These are phyloP conservation scores for Gerris buenoi DNA, from an alignment of 1,140 invertebrate genomes.

Conservation along the genomic window DNA sequence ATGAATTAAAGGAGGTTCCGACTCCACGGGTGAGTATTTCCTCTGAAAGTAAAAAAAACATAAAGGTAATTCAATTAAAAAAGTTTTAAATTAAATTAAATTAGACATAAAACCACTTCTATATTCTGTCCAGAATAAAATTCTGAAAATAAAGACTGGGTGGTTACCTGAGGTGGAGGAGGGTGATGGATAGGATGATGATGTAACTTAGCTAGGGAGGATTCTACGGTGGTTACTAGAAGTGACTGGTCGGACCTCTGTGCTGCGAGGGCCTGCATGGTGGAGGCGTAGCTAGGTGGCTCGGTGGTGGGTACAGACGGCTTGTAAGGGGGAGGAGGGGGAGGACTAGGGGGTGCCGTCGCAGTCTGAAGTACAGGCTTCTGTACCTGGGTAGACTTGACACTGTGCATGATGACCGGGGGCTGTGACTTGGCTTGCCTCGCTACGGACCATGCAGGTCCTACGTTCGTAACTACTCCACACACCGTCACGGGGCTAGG, in stretches of 20 bases:
- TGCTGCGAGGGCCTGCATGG: constrained; percentile 61
- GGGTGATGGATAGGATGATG: constrained; percentile 33
- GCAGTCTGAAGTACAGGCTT: constrained; percentile 87
- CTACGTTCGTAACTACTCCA: constrained; percentile 43
- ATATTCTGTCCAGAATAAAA: too few species aligned
- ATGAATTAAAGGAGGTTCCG: neutral
- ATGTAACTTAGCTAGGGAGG: constrained; percentile 19
- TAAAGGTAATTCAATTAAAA: neutral
- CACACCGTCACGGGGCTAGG: constrained; percentile 63
- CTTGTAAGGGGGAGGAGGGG: constrained; percentile 58
- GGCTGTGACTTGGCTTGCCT: constrained; percentile 69
- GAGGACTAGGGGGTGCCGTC: constrained; percentile 66
- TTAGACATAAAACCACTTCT: too few species aligned
- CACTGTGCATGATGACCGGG: constrained; percentile 90
- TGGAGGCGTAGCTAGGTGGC: constrained; percentile 78
- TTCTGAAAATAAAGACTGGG: neutral
- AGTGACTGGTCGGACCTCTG: constrained; percentile 33
- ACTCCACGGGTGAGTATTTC: constrained; percentile 44
- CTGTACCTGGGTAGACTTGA: constrained; percentile 84
- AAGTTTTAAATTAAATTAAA: too few species aligned
- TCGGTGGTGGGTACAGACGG: constrained; percentile 66
- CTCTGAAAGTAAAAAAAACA: constrained; percentile 32
- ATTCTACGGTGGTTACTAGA: constrained; percentile 17
- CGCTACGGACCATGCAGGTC: constrained; percentile 58
- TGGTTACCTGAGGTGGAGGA: constrained; percentile 30